A percentile compares a stretch with the other conserved stretches of the same genome.
Conservation (phyloP, 2,888 invertebrate species). For the Lepidochrysops patricia region DNA sequence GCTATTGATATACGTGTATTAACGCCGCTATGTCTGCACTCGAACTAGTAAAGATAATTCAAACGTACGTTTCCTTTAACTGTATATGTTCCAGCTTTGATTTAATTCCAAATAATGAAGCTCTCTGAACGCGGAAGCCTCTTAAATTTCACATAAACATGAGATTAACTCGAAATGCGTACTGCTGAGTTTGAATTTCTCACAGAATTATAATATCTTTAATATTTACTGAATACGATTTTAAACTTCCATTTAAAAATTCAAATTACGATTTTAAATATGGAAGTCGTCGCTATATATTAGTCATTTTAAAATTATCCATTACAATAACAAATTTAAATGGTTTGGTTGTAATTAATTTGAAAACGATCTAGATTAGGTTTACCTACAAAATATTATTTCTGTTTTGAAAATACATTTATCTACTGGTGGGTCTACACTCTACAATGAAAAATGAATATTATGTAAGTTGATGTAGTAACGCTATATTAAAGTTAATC, state of each 20-base stretch:
- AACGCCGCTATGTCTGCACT: background rate
- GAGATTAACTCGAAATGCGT: slow-evolving; percentile 2
- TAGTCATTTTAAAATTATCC: background rate
- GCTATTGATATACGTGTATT: background rate
- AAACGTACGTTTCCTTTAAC: background rate
- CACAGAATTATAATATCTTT: background rate
- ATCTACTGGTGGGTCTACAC: no score
- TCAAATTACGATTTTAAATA: background rate
- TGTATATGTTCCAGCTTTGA: background rate
- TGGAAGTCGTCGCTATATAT: background rate
- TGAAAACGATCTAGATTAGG: no score
- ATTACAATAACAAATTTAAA: no score
- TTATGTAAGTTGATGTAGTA: no score
- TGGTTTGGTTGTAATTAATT: no score
- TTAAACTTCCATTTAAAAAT: background rate
- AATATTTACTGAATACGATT: background rate
- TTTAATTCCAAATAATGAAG: background rate
- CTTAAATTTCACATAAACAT: slow-evolving; percentile 2
- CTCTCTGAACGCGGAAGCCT: background rate
- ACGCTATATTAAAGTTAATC: no score
- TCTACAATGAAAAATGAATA: no score
- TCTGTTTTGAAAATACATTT: no score
- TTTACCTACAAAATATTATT: no score
- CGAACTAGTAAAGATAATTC: background rate
- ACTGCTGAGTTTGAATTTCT: background rate